Base-by-base conservation (phyloP, 2,113 vertebrate genomes). In the Oceanodroma tethys region DNA sequence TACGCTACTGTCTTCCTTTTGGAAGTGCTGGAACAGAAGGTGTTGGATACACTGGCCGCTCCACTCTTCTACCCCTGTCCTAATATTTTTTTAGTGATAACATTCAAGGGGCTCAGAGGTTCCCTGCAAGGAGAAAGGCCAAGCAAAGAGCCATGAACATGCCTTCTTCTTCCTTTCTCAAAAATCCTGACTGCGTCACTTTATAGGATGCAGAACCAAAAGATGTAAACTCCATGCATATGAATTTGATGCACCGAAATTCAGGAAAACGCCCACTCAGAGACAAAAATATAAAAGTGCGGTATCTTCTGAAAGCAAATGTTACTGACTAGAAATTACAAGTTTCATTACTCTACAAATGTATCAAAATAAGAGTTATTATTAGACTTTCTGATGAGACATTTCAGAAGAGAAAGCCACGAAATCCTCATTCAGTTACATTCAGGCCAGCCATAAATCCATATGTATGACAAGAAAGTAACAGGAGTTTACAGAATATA, bases 391-490 rank as follows among this genome's bases (percentile, higher is more conserved):
- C 53, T 68, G 43, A 72, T 26, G 15, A 87, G 40, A 56, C 10
- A 75, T 74, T 85, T 86, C 47, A 85, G 53, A 85, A 65, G 5
- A 79, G 47, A 81, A 62, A 90, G 88, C 67, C 87, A 96, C 32
- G 48, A 93, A 98, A 90, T 85, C 34, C 32, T 71, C 66, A 68
- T 63, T 82, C 73, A 62, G 45, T 73, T 81, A 68, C 43, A 90
- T 81, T 86, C 74, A 95, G 74, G 68, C 32, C 47, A 97, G 38
- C 14, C 48, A 92, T 87, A 95, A 96, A 83, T 90, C 62, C 63
- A 6, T 59, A 65, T 2, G 53, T 74, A 66, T 16, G 50, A 88
- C 40, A 92, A 85, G 32, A 91, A 85, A 47, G 13, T 47, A 87
- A 94, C 8, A 74, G 16, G 71, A 53, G 48, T 91, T 88, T 86